Conservation (phyloP, 1,140 invertebrate species). For the Drosophila pruinosa region DNA sequence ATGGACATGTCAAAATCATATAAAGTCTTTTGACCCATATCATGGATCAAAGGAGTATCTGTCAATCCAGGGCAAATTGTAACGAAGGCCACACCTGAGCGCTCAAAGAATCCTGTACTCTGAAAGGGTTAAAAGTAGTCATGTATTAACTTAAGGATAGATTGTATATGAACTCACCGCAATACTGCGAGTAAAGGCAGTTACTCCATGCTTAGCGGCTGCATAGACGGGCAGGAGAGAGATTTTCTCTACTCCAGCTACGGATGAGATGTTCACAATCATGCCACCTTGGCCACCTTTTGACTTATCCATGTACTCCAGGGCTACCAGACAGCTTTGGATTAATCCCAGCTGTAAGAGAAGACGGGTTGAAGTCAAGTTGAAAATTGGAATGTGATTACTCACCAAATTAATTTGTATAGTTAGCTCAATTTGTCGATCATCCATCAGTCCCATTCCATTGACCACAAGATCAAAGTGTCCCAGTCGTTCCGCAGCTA, state of each 20-base stretch:
- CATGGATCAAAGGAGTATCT: slow-evolving; percentile 50
- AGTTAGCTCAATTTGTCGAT: slow-evolving; percentile 48
- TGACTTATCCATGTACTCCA: slow-evolving; percentile 84
- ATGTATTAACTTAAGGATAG: neutral
- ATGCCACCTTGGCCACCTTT: slow-evolving; percentile 85
- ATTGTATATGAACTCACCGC: slow-evolving; percentile 23
- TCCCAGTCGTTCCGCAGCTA: slow-evolving; percentile 24
- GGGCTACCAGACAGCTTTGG: slow-evolving; percentile 53
- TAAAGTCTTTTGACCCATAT: slow-evolving; percentile 50
- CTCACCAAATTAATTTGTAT: slow-evolving; percentile 64
- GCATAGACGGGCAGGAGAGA: slow-evolving; percentile 79
- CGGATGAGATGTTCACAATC: slow-evolving; percentile 86
- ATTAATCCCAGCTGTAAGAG: slow-evolving; percentile 56
- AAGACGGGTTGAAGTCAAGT: neutral
- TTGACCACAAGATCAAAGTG: slow-evolving; percentile 71
- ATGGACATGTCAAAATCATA: slow-evolving; percentile 47
- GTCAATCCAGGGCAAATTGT: slow-evolving; percentile 77
- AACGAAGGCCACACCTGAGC: slow-evolving; percentile 59
- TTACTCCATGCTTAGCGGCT: slow-evolving; percentile 83
- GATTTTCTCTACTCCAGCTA: slow-evolving; percentile 83
- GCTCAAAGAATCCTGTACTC: slow-evolving; percentile 42
- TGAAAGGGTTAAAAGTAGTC: slow-evolving; percentile 3
- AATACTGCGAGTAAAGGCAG: slow-evolving; percentile 82
- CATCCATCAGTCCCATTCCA: slow-evolving; percentile 64
- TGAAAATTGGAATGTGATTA: no score